Evolutionary conservation across 35 echinoderm and acorn worm genomes (phyloP).

Genomic region (Lytechinus variegatus): DNA sequence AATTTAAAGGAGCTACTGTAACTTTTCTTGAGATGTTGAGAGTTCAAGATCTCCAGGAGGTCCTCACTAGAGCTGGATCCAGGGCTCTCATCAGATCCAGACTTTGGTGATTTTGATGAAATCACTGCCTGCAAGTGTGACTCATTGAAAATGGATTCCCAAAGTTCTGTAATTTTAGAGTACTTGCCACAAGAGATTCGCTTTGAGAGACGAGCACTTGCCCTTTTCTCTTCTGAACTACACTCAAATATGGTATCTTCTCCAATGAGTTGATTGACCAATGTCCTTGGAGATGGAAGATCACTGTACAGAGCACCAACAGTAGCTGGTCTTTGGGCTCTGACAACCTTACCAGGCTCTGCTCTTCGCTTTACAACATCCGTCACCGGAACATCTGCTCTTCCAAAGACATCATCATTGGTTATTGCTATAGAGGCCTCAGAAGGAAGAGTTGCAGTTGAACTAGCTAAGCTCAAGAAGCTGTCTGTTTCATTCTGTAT

Average conservation of each 20-base stretch:
- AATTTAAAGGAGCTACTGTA: slow-evolving; percentile 66
- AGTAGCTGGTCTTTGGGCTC: slow-evolving; percentile 58
- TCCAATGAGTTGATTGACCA: slow-evolving; percentile 1
- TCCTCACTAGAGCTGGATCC: slow-evolving; percentile 65
- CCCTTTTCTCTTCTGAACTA: slow-evolving; percentile 28
- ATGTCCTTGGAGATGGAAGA: slow-evolving; percentile 39
- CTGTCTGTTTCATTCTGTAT: slow-evolving; percentile 46
- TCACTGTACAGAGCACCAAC: slow-evolving; percentile 25
- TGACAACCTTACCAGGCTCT: slow-evolving; percentile 20
- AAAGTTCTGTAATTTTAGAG: slow-evolving; percentile 74
- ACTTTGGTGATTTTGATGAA: background rate
- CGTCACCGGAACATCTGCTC: background rate
- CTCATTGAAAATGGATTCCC: slow-evolving; percentile 78
- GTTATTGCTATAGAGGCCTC: slow-evolving; percentile 9
- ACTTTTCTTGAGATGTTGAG: slow-evolving; percentile 74
- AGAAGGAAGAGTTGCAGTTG: slow-evolving; percentile 30
- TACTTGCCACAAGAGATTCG: slow-evolving; percentile 85
- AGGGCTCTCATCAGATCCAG: slow-evolving; percentile 30
- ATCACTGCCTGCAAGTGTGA: background rate
- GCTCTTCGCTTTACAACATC: slow-evolving; percentile 27
- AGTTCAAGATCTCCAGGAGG: slow-evolving; percentile 77
- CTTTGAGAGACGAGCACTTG: slow-evolving; percentile 60
- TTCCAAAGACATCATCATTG: background rate
- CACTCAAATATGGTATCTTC: slow-evolving; percentile 35
- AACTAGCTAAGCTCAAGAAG: slow-evolving; percentile 41